Base-by-base conservation (phyloP, 2,797 vertebrate genomes). In the Lacerta viridis region DNA sequence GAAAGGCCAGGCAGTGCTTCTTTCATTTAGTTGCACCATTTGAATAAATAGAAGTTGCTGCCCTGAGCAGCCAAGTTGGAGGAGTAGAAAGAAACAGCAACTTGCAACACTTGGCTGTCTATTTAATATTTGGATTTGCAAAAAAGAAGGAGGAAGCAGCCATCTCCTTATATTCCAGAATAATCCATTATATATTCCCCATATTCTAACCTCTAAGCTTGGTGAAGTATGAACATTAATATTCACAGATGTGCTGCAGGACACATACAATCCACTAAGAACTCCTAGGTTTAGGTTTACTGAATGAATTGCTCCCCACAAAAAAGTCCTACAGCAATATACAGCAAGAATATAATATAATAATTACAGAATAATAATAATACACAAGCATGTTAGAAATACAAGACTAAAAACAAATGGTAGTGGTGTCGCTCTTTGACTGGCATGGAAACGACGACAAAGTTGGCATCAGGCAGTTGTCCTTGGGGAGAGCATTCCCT, bases 1-100 rank as follows among this genome's bases (percentile, higher is more conserved):
- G 46, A 83, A 88, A 78, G 15, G 61, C 36, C 33, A n/a, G 68
- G 27, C 46, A 81, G 5, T 46, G 29, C 27, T n/a, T 75, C 27
- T 78, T 83, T 33, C 15, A 78, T 41, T 78, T 83, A 41, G 46
- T 59, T 72, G 77, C 72, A 68, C 15, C 43, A 80, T 87, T 61
- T 74, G 33, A 43, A 61, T 20, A 69, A 81, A 81, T 2, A 43
- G 20, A 79, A 68, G 18, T 50, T 50, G 43, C 20, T 83, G 27
- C 33, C 25, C 25, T 9, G 15, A 75, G 11, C 33, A 78, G 61
- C 71, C 69, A 87, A 46, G 4, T 87, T 64, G 72, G 36, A 39
- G n/a, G 23, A 41, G 29, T 20, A 55, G 39, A 39, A 50, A 76
- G n/a, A 23, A 82, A 87, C 17, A 75, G 39, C 29, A 59, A n/a